phyloP scores from a whole-genome alignment of 53 echinoderm and acorn worm genomes.

The Actinopyga echinites region DNA sequence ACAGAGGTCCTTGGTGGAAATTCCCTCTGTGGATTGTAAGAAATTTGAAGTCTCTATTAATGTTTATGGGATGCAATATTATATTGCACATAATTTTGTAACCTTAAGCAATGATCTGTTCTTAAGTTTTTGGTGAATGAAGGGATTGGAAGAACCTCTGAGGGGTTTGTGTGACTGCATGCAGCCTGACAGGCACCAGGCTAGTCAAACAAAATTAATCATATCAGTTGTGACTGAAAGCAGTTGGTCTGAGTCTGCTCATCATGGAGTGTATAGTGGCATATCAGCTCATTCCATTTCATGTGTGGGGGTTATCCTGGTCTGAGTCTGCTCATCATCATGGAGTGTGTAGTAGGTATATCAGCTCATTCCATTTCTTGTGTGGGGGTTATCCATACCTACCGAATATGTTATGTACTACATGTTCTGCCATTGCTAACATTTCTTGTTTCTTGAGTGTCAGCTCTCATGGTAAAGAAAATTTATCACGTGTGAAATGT shows the following conservation, averaged over 20 bases:
- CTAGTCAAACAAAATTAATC: constrained; percentile 44
- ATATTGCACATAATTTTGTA: constrained; percentile 32
- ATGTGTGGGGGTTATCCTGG: not conserved
- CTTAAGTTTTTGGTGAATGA: not conserved
- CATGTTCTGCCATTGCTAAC: too few relatives aligned
- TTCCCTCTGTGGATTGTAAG: constrained; percentile 21
- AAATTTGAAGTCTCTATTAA: constrained; percentile 37
- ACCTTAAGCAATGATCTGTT: constrained; percentile 29
- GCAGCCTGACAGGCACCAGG: constrained; percentile 26
- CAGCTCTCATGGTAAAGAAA: too few relatives aligned
- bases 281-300: too few relatives aligned
- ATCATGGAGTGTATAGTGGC: too few relatives aligned
- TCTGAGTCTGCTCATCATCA: not conserved
- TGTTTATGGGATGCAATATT: constrained; percentile 21
- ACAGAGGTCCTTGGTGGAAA: constrained; percentile 12
- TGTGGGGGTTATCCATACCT: too few relatives aligned
- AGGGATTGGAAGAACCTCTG: constrained; percentile 14
- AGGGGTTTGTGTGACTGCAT: constrained; percentile 21
- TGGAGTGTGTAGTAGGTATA: too few relatives aligned
- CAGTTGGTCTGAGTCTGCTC: constrained; percentile 1
- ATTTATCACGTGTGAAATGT: too few relatives aligned
- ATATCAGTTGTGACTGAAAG: constrained; percentile 16
- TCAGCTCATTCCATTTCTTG: too few relatives aligned
- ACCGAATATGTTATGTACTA: too few relatives aligned
- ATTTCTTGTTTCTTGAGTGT: too few relatives aligned